Evolutionary conservation across 2,888 invertebrate species (phyloP), one percentile per base, ranked within the genome.

Genomic region (Embidobia sp.): DNA sequence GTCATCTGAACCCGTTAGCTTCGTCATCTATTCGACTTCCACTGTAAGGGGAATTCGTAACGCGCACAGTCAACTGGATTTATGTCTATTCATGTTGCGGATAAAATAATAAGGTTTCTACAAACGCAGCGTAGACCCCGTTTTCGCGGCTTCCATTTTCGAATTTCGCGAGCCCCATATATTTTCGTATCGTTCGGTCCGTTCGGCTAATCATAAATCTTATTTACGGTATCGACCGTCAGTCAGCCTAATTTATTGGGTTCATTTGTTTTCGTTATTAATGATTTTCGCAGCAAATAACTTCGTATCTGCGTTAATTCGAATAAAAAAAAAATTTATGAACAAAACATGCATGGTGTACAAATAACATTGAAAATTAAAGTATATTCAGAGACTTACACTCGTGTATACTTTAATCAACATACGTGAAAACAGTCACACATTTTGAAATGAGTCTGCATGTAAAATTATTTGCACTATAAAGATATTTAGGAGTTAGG

Each of bases 1-100:
- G 84, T 85, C 84, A 85, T 85, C 83, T 83, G 83, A 86, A 84
- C 81, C 81, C 84, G 82, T 85, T 82, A 86, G 81, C 83, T 75
- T 78, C 81, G 82, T 83, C 80, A 82, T 81, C 84, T 80, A 81
- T 83, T 77, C 82, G 82, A 83, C 83, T 84, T 84, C 83, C 78
- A 83, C 75, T 69, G 72, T 57, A 77, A 79, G 75, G 76, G 79
- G 77, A 72, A 67, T 67, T 61, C 33, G 40, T 63, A 46, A 37
- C 79, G 79, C 55, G 26, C 40, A 37, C 53, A 75, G 48, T 77
- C 83, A 80, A 82, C 80, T 77, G 81, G 84, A 84, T 84, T 85
- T 82, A 83, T 73, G 80, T 81, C 84, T 79, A 74, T 80, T 85
- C 80, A 80, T 70, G 53, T 77, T 59, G 75, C 73, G 81, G 77